Evolutionary conservation across 2,888 invertebrate species (phyloP).

Genomic region (Oeneis ivallda): DNA sequence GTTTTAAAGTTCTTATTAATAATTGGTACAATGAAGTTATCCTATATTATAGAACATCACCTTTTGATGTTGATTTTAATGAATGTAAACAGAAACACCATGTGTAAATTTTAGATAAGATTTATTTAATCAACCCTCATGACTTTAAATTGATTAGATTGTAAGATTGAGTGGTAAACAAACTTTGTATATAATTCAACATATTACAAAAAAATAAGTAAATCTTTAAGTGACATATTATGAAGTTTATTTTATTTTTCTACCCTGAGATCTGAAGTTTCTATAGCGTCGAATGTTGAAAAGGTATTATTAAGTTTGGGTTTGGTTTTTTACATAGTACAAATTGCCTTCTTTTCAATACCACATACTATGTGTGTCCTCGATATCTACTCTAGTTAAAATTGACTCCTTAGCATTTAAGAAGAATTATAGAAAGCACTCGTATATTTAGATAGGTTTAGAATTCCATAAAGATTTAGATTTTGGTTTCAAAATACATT

Average conservation of each 20-base stretch:
- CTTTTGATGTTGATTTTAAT: conserved; percentile 60
- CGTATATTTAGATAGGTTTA: not conserved
- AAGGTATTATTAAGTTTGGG: conserved; percentile 26
- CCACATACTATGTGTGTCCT: conserved; percentile 14
- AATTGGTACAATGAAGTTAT: conserved; percentile 69
- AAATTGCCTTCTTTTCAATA: conserved; percentile 37
- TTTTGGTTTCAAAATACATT: not conserved
- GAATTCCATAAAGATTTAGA: not conserved
- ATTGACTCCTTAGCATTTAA: not conserved
- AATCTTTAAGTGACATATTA: conserved; percentile 77
- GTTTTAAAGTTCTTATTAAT: conserved; percentile 44
- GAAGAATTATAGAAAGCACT: not conserved
- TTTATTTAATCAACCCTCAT: conserved; percentile 78
- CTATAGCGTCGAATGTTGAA: conserved; percentile 31
- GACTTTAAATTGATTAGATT: conserved; percentile 72
- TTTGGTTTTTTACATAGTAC: conserved; percentile 2
- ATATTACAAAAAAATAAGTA: conserved; percentile 77
- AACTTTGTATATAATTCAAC: conserved; percentile 79
- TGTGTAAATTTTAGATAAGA: conserved; percentile 70
- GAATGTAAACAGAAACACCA: conserved; percentile 63
- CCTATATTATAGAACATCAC: conserved; percentile 50
- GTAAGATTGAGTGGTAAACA: conserved; percentile 71
- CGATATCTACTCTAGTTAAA: conserved; percentile 17
- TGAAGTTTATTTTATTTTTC: conserved; percentile 67
- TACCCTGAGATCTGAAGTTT: conserved; percentile 74